Evolutionary conservation across 2,888 invertebrate genomes (phyloP).

Genomic region (Synanthedon andrenaeformis): DNA sequence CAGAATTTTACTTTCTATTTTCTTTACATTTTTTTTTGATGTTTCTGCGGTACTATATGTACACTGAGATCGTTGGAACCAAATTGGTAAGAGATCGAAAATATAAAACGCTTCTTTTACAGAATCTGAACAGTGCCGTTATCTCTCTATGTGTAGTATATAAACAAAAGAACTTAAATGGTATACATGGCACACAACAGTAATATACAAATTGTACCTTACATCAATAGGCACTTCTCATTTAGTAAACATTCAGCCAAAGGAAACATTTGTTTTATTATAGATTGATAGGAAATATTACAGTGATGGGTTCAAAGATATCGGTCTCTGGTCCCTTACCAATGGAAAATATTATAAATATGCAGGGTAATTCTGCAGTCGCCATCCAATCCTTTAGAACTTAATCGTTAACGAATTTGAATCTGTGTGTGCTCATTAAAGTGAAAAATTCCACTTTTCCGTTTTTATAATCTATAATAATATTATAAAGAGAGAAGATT

Average conservation of each 20-base stretch:
- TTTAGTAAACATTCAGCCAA: not conserved
- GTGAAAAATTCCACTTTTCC: too few relatives aligned
- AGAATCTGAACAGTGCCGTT: slow-evolving; percentile 5
- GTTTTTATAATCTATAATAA: too few relatives aligned
- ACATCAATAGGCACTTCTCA: slow-evolving; percentile 44
- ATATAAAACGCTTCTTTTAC: not conserved
- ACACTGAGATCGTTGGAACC: slow-evolving; percentile 10
- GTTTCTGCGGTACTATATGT: not conserved
- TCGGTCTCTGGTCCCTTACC: slow-evolving; percentile 28
- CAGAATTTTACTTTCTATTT: too few relatives aligned
- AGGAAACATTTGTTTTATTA: not conserved
- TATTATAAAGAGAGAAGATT: too few relatives aligned
- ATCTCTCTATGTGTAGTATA: slow-evolving; percentile 2
- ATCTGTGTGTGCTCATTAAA: too few relatives aligned
- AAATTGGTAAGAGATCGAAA: slow-evolving; percentile 32
- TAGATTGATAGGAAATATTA: not conserved
- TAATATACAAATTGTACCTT: slow-evolving; percentile 19
- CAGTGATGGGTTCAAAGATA: not conserved
- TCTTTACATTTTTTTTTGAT: too few relatives aligned
- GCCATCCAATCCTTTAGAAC: too few relatives aligned
- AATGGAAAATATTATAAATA: slow-evolving; percentile 15
- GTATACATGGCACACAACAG: slow-evolving; percentile 41
- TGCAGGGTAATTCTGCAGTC: too few relatives aligned
- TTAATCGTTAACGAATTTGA: too few relatives aligned
- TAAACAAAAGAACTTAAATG: slow-evolving; percentile 13